phyloP scores from a whole-genome alignment of 2,113 vertebrate species.

The Nymphicus hollandicus region DNA sequence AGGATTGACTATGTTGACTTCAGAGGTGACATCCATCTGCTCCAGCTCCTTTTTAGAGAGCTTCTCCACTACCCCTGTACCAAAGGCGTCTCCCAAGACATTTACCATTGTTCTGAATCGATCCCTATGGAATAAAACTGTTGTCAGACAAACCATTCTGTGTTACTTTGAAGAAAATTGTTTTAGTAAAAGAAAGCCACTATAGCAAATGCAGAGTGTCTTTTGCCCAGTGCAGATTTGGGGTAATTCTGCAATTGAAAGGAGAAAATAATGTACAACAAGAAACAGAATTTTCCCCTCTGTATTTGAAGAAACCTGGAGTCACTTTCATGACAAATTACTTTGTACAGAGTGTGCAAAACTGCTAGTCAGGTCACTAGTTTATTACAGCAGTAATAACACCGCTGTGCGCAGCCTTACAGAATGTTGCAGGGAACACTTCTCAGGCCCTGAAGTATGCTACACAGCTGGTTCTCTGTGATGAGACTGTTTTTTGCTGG shows the following conservation, averaged over 20 bases:
- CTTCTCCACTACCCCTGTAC: conserved; percentile 92
- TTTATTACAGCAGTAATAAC: not conserved
- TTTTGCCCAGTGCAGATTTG: not conserved
- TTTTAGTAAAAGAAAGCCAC: not conserved
- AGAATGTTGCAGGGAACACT: not conserved
- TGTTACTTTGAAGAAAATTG: not conserved
- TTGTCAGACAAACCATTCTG: not conserved
- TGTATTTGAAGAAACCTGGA: not conserved
- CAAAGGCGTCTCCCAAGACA: conserved; percentile 93
- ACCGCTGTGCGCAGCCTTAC: not conserved
- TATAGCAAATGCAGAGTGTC: not conserved
- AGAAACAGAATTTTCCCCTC: not conserved
- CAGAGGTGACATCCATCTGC: conserved; percentile 85
- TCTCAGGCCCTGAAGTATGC: not conserved
- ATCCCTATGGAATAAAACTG: conserved; percentile 78
- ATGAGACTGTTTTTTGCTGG: not conserved
- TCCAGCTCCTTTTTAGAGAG: conserved; percentile 91
- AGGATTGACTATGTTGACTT: conserved; percentile 90
- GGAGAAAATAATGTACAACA: not conserved
- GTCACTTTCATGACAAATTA: not conserved
- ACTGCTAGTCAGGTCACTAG: not conserved
- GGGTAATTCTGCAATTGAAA: not conserved
- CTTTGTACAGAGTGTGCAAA: not conserved
- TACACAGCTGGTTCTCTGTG: not conserved
- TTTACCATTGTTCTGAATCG: conserved; percentile 98